phyloP scores from a whole-genome alignment of 2,113 vertebrate genomes.

The Halichoeres trimaculatus region DNA sequence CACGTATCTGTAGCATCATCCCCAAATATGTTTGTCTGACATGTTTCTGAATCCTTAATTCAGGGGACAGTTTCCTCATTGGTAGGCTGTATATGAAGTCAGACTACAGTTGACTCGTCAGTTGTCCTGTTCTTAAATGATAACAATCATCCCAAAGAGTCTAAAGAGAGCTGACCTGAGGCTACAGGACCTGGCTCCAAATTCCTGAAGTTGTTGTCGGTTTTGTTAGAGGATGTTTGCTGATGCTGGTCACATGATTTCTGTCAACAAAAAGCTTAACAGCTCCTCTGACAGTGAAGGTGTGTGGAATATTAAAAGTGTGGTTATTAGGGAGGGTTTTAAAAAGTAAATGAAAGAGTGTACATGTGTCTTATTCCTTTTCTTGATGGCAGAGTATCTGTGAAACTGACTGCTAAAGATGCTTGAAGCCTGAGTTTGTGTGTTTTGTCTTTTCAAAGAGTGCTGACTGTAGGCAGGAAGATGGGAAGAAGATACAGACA shows the following conservation, averaged over 20 bases:
- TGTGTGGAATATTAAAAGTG: not conserved
- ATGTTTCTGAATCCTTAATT: no score
- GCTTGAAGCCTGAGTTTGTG: not conserved
- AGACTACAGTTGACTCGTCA: not conserved
- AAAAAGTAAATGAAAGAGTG: not conserved
- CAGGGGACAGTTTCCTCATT: not conserved
- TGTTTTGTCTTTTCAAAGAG: no score
- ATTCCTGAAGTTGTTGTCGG: not conserved
- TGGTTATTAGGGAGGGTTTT: not conserved
- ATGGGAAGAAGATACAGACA: no score
- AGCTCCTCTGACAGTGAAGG: not conserved
- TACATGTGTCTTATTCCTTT: not conserved
- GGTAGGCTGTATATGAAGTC: no score
- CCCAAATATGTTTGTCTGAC: no score
- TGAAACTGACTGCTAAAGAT: not conserved
- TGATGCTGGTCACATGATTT: slow-evolving; percentile 8
- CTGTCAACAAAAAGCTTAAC: slow-evolving; percentile 17
- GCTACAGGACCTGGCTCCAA: not conserved
- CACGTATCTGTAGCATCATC: not conserved
- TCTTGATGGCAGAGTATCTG: not conserved
- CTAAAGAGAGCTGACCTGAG: not conserved
- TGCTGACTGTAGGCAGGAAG: no score
- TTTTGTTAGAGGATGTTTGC: slow-evolving; percentile 29
- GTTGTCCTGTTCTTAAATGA: not conserved
- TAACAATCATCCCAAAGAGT: not conserved